phyloP scores from a whole-genome alignment of 1,140 invertebrate genomes.

The Wasmannia auropunctata region DNA sequence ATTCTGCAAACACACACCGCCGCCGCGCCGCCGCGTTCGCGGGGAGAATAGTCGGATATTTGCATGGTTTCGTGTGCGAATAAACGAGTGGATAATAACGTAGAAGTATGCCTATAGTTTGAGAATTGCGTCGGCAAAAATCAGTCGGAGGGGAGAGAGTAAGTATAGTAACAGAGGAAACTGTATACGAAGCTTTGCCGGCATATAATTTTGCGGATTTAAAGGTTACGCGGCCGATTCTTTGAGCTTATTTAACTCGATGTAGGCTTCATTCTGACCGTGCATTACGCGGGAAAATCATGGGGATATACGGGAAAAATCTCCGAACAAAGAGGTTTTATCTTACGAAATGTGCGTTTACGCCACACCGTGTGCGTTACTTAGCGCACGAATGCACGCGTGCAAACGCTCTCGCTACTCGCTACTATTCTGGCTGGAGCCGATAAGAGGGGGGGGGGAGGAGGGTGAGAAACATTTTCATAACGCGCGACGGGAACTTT shows the following conservation, averaged over 20 bases:
- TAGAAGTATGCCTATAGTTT: not conserved
- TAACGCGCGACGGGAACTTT: conserved; percentile 51
- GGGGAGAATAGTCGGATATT: conserved; percentile 2
- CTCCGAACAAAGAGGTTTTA: not conserved
- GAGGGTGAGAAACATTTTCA: conserved; percentile 17
- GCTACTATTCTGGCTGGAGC: not conserved
- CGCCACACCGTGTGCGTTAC: not conserved
- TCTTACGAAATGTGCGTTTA: not conserved
- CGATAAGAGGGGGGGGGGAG: not conserved
- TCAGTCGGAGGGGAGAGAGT: no score
- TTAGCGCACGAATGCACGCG: not conserved
- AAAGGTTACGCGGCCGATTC: not conserved
- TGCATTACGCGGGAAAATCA: not conserved
- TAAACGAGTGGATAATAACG: conserved; percentile 28
- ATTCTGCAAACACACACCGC: conserved; percentile 30
- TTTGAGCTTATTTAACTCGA: not conserved
- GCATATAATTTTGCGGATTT: not conserved
- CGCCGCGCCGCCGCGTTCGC: not conserved
- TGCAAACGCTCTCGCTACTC: not conserved
- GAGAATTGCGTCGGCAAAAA: conserved; percentile 19
- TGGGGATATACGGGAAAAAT: not conserved
- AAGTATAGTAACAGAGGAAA: not conserved
- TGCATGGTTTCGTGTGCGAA: conserved; percentile 29
- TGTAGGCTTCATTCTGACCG: not conserved
- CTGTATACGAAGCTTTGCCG: not conserved